Evolutionary conservation across 1,140 invertebrate species (phyloP).

Genomic region (Habropoda laboriosa): DNA sequence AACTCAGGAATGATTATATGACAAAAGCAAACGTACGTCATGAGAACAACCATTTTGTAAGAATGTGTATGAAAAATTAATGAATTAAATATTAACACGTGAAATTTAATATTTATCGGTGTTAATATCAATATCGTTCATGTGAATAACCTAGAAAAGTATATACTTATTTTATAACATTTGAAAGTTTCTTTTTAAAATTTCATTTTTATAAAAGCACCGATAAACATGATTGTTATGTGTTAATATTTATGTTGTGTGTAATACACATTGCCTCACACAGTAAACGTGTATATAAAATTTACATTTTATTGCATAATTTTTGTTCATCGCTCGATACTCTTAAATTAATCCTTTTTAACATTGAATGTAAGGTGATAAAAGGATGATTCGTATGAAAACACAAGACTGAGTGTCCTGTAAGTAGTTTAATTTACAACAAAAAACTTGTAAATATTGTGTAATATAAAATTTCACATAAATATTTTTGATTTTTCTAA

Average conservation of each 20-base stretch:
- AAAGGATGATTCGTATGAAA: slow-evolving; percentile 33
- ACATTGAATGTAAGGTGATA: slow-evolving; percentile 11
- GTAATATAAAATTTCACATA: slow-evolving; percentile 75
- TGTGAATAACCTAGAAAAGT: background rate
- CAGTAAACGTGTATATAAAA: background rate
- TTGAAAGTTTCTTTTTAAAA: no score
- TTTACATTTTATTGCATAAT: slow-evolving; percentile 11
- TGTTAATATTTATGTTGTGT: background rate
- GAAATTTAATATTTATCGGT: slow-evolving; percentile 2
- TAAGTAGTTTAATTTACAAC: slow-evolving; percentile 45
- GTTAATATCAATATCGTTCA: background rate
- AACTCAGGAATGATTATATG: background rate
- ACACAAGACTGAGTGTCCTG: slow-evolving; percentile 69
- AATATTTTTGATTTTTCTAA: slow-evolving; percentile 81
- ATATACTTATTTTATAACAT: background rate
- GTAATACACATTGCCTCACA: background rate
- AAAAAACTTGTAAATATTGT: slow-evolving; percentile 71
- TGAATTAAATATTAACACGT: background rate
- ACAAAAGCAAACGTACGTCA: background rate
- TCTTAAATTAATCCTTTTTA: background rate
- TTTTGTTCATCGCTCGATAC: slow-evolving; percentile 12
- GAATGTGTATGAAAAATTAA: background rate
- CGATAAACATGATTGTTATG: background rate
- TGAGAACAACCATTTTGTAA: background rate
- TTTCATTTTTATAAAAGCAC: background rate